These are phyloP conservation scores for Heterodera carotae DNA, from an alignment of 1,140 invertebrate genomes.

Conservation along the genomic window DNA sequence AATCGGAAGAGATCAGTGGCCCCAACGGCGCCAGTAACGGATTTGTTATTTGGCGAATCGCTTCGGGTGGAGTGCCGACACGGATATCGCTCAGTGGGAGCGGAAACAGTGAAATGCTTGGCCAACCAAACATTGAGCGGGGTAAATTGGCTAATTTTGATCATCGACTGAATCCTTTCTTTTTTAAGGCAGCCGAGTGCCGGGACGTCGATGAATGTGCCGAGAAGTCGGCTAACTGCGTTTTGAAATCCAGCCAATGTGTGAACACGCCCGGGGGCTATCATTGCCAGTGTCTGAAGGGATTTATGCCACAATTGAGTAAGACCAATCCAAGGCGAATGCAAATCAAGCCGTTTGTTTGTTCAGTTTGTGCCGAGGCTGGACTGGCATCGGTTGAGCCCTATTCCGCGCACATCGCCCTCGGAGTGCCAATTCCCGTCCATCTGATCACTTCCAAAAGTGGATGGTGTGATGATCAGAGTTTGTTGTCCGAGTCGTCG, in stretches of 20 bases:
- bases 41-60: conserved; percentile 84
- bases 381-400: not conserved
- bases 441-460: conserved; percentile 19
- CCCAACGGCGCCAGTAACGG: not conserved
- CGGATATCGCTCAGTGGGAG: conserved; percentile 81
- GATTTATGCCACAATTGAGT: conserved; percentile 79
- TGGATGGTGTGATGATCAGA: conserved; percentile 27
- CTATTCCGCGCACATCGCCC: not conserved
- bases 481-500: not conserved
- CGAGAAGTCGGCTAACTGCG: conserved; percentile 69
- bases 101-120: conserved; percentile 84
- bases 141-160: conserved; percentile 9
- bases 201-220: conserved; percentile 87
- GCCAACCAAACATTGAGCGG: conserved; percentile 81
- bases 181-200: conserved; percentile 70
- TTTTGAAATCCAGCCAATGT: conserved; percentile 73
- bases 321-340: conserved; percentile 67
- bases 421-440: conserved; percentile 15
- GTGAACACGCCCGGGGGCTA: conserved; percentile 87
- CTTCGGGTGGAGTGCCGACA: conserved; percentile 86
- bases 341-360: not conserved
- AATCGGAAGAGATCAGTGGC: conserved; percentile 54
- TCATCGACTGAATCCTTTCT: not conserved
- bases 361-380: conserved; percentile 11
- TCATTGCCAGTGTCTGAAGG: conserved; percentile 77